Percentiles rank a stretch among this genome's conserved stretches.
Evolutionary conservation across 1,140 invertebrate genomes (phyloP).

Genomic region (Papilio polyxenes): DNA sequence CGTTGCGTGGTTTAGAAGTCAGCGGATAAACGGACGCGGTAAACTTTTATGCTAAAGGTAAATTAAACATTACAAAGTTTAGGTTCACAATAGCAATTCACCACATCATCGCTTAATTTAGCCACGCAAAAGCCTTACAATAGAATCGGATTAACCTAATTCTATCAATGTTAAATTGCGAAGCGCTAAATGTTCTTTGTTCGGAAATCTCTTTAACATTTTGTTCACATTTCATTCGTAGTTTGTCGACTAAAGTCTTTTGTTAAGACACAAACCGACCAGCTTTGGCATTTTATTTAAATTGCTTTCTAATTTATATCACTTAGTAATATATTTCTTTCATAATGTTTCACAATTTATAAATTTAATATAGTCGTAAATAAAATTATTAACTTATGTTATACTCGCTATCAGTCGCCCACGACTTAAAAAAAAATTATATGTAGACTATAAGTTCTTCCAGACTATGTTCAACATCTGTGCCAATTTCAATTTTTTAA

Average conservation of each 20-base stretch:
- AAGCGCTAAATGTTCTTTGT: conserved; percentile 34
- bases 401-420: no score
- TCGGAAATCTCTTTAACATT: conserved; percentile 32
- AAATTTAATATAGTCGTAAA: no score
- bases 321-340: neutral
- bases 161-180: conserved; percentile 33
- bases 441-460: no score
- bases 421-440: no score
- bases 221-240: conserved; percentile 24
- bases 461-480: no score
- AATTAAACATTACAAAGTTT: neutral
- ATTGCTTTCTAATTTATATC: conserved; percentile 5
- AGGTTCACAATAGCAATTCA: neutral
- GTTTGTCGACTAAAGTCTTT: conserved; percentile 29
- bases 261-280: neutral
- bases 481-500: no score
- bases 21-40: no score
- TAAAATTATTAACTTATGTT: no score
- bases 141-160: conserved; percentile 30
- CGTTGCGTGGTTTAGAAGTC: no score
- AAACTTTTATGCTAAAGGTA: neutral
- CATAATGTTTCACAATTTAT: no score
- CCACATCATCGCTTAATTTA: conserved; percentile 28
- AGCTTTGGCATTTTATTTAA: conserved; percentile 8
- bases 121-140: conserved; percentile 28